Conservation (phyloP, 2,888 invertebrate genomes). For the Leptinotarsa peninsularis region DNA sequence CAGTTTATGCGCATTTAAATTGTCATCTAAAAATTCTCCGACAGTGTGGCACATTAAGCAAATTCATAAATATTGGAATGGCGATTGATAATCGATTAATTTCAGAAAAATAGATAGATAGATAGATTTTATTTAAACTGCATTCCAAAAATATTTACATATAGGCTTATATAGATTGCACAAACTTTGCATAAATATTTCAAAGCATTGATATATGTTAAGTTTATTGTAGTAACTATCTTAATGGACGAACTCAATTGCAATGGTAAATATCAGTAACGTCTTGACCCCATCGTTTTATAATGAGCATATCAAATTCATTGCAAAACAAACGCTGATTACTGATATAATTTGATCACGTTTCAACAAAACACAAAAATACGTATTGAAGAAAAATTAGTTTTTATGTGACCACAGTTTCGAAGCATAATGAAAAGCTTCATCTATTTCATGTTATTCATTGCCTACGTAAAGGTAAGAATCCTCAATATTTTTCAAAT, state of each 20-base stretch:
- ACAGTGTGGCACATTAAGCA: no score
- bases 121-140: no score
- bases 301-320: background rate
- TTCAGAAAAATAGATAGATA: no score
- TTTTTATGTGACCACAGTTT: background rate
- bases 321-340: conserved; percentile 11
- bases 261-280: background rate
- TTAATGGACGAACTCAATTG: background rate
- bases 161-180: no score
- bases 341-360: background rate
- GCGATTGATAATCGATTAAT: no score
- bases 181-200: no score
- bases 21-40: no score
- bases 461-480: background rate
- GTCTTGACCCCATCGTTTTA: background rate
- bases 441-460: background rate
- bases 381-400: no score
- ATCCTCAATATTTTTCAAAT: background rate
- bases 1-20: no score
- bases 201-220: background rate
- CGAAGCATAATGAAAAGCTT: background rate
- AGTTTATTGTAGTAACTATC: background rate
- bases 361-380: conserved; percentile 6
- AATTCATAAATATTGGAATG: no score
- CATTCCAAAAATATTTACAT: no score